A percentile compares a stretch with the other conserved stretches of the same genome.
phyloP scores from a whole-genome alignment of 2,797 vertebrate genomes.

The Rousettus madagascariensis region DNA sequence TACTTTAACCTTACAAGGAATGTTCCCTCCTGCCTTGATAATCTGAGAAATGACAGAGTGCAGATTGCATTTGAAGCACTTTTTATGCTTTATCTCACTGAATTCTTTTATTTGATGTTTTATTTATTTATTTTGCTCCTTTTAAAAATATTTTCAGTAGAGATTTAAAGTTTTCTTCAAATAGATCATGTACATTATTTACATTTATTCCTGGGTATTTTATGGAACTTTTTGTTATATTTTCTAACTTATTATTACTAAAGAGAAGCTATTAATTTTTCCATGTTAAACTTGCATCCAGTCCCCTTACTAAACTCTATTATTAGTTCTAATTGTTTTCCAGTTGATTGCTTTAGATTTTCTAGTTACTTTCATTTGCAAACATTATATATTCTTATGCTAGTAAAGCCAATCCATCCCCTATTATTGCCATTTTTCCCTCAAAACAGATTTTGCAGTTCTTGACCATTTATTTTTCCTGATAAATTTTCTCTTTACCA shows the following conservation, averaged over 20 bases:
- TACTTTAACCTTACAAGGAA: background rate
- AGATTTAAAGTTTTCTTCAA: background rate
- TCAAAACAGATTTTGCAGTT: background rate
- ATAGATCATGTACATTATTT: background rate
- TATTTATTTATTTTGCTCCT: background rate
- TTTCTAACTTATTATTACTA: background rate
- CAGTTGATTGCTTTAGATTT: background rate
- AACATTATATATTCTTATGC: background rate
- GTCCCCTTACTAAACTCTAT: background rate
- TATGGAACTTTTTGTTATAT: background rate
- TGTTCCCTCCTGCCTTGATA: background rate
- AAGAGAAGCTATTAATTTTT: background rate
- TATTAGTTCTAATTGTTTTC: background rate
- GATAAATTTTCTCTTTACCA: background rate
- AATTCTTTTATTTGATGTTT: background rate
- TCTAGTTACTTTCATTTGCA: background rate
- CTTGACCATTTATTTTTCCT: background rate
- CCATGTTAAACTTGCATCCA: background rate
- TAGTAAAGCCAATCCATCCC: background rate
- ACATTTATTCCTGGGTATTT: background rate
- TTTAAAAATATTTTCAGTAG: background rate
- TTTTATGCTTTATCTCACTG: background rate
- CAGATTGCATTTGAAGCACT: background rate
- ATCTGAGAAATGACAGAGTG: background rate
- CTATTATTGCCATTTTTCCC: background rate